These are phyloP conservation scores for Heliconius eleuchia DNA, from an alignment of 1,140 invertebrate genomes.

Conservation along the genomic window DNA sequence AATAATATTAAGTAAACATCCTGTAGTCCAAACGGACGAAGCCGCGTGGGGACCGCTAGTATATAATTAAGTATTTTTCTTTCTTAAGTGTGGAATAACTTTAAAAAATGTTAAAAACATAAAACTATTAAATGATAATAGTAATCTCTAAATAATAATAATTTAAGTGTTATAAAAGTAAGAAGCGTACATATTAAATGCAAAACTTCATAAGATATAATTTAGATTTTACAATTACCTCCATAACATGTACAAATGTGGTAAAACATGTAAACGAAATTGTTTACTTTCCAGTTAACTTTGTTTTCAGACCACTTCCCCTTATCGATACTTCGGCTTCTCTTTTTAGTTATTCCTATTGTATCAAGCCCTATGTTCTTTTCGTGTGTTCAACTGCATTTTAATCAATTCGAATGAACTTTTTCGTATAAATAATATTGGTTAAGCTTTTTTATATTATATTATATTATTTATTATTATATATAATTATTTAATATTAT, in stretches of 20 bases:
- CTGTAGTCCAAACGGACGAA: no score
- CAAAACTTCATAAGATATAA: neutral
- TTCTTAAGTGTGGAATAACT: no score
- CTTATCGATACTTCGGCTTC: constrained; percentile 19
- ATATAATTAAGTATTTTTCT: no score
- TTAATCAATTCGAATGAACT: neutral
- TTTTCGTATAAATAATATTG: neutral
- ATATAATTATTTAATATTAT: no score
- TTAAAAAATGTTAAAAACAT: no score
- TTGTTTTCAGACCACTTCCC: constrained; percentile 25
- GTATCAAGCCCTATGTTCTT: neutral
- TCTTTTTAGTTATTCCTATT: constrained; percentile 8
- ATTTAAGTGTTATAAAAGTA: no score
- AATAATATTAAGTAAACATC: no score
- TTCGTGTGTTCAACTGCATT: neutral
- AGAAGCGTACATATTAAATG: no score
- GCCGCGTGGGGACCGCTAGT: no score
- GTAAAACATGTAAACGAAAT: constrained; percentile 29
- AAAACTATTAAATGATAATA: no score
- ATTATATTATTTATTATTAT: no score
- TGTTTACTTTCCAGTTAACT: constrained; percentile 33
- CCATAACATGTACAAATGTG: neutral
- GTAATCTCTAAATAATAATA: no score
- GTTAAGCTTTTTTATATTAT: neutral
- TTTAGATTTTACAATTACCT: neutral